Base-by-base conservation (phyloP, 2,888 invertebrate species). In the Athripsodes cinereus region DNA sequence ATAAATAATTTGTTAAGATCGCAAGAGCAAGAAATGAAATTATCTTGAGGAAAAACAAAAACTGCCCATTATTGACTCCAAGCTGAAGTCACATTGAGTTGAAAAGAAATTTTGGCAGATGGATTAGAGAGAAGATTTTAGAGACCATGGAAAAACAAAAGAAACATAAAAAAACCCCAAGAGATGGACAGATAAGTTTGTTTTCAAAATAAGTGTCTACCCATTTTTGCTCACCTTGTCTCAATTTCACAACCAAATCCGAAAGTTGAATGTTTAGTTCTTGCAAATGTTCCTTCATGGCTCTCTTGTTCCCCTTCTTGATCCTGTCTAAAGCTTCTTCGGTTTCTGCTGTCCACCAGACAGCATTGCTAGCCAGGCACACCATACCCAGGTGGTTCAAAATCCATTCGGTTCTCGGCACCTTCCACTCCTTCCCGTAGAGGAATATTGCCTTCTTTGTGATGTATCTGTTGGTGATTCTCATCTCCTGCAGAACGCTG, bases 261-360 rank as follows among this genome's bases (percentile, higher is more conserved):
- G 90, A 89, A 22, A 96, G 78, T 72, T 94, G 94, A 58, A 79
- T 79, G 68, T 95, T 95, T 59, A 90, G 82, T 64, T 86, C 67
- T 65, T 81, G 80, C 22, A 95, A 77, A 71, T 93, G 93, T 68
- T 93, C 88, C 73, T 94, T 95, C 92, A 96, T 93, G 0, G 93
- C 92, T 11, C 88, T 78, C 70, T 93, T 92, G 64, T 88, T 83
- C 2, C 94, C 92, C 61, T 80, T 81, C 6, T 82, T 76, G 48
- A 87, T 83, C 6, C 75, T 70, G 1, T 76, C 67, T 70, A 96
- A 95, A 0, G 92, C 90, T 69, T 95, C 90, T 69, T 96, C 96
- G 0, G 94, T 92, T 71, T 96, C 95, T 6, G 92, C 92, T 0
- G 95, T 96, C 95, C 95, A 96, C 95, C 95, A 96, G 1, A 96